These are phyloP conservation scores for Falcaria lacertinaria DNA, from an alignment of 2,888 invertebrate species.

Conservation along the genomic window DNA sequence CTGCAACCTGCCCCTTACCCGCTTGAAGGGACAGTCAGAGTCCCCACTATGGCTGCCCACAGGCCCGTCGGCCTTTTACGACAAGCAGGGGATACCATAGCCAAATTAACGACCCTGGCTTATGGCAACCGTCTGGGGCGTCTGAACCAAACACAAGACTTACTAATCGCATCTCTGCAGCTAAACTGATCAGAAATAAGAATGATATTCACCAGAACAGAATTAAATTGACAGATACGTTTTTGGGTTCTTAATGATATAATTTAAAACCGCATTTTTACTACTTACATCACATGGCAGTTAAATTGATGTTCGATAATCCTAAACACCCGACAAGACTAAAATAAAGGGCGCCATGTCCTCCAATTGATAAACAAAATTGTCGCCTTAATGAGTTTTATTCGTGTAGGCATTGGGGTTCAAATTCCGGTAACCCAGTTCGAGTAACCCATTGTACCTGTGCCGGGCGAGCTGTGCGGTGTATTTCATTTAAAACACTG, in stretches of 20 bases:
- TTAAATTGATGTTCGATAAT: slow-evolving; percentile 21
- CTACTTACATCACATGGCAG: background rate
- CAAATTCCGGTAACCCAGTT: slow-evolving; percentile 49
- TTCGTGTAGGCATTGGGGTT: slow-evolving; percentile 38
- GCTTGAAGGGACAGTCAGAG: too few relatives aligned
- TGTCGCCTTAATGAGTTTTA: slow-evolving; percentile 50
- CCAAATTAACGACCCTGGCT: too few relatives aligned
- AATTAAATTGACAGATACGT: too few relatives aligned
- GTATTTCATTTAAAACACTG: slow-evolving; percentile 24
- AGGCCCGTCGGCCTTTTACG: too few relatives aligned
- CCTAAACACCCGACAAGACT: slow-evolving; percentile 13
- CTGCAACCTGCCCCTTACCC: too few relatives aligned
- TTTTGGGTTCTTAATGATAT: background rate
- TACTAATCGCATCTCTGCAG: too few relatives aligned
- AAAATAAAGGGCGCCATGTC: slow-evolving; percentile 25
- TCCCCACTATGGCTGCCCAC: too few relatives aligned
- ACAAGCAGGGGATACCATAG: too few relatives aligned
- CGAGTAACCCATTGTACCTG: slow-evolving; percentile 18
- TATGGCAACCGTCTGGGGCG: too few relatives aligned
- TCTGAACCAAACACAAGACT: too few relatives aligned
- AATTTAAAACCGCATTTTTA: background rate
- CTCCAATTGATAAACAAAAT: slow-evolving; percentile 50
- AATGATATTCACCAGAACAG: too few relatives aligned
- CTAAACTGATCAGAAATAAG: too few relatives aligned
- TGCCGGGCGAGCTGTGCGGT: slow-evolving; percentile 11